Percentiles rank a stretch among this genome's conserved stretches.
Conservation (phyloP, 2,888 invertebrate genomes). For the Empis stercorea region DNA sequence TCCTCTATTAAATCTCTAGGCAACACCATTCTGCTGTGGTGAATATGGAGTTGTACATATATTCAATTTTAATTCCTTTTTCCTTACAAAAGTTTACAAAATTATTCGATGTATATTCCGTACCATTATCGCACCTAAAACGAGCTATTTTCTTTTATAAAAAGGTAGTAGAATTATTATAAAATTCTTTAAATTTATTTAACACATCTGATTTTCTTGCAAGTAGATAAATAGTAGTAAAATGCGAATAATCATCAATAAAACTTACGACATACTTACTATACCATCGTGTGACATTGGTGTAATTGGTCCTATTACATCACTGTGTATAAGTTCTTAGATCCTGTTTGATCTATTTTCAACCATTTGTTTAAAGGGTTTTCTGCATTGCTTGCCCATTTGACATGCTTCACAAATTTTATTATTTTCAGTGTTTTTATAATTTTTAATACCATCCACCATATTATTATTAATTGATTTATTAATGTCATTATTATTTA, state of each 20-base stretch:
- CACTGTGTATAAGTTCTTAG: background rate
- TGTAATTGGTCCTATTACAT: slow-evolving; percentile 5
- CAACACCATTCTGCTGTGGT: slow-evolving; percentile 2
- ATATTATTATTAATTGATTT: slow-evolving; percentile 13
- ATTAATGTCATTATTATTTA: slow-evolving; percentile 14
- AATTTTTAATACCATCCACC: slow-evolving; percentile 9
- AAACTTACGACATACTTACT: slow-evolving; percentile 13
- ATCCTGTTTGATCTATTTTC: slow-evolving; percentile 1
- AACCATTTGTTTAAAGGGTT: background rate
- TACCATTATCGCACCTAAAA: slow-evolving; percentile 9
- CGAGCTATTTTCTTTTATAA: slow-evolving; percentile 8
- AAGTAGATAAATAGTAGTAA: background rate
- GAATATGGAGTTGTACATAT: slow-evolving; percentile 2
- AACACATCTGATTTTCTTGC: slow-evolving; percentile 1
- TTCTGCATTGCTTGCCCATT: background rate
- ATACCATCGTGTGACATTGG: slow-evolving; percentile 6
- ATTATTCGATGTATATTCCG: background rate
- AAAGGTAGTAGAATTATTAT: slow-evolving; percentile 6
- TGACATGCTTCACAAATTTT: slow-evolving; percentile 16
- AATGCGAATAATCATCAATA: slow-evolving; percentile 13
- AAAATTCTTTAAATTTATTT: background rate
- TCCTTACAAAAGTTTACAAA: background rate
- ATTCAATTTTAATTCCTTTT: slow-evolving; percentile 2
- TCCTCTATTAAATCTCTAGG: background rate
- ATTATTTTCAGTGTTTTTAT: background rate